Evolutionary conservation across 2,797 vertebrate species (phyloP).

Genomic region (Chrysocyon brachyurus): DNA sequence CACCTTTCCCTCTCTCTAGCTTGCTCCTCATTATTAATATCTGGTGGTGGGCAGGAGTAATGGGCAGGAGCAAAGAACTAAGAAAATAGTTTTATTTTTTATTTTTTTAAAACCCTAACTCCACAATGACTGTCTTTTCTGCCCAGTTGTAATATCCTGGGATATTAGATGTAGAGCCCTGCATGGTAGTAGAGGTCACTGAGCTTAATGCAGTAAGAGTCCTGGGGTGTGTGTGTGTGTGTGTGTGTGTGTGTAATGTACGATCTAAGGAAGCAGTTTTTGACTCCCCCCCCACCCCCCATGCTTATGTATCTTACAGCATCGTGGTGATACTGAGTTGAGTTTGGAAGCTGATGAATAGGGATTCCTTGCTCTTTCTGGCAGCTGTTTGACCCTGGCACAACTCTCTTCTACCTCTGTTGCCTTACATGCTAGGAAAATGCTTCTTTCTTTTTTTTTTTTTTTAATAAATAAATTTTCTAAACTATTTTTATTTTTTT

Average conservation of each 20-base stretch:
- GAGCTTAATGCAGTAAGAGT: neutral
- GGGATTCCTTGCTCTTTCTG: constrained; percentile 46
- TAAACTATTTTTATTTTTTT: no score
- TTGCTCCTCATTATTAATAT: neutral
- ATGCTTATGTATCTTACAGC: neutral
- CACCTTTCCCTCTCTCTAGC: neutral
- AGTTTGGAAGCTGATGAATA: constrained; percentile 22
- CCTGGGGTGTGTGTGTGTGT: neutral
- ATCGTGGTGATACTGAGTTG: neutral
- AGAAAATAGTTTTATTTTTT: neutral
- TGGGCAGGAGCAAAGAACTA: neutral
- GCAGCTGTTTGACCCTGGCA: constrained; percentile 8
- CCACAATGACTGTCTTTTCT: neutral
- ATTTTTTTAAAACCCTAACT: neutral
- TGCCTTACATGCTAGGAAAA: neutral
- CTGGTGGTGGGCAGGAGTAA: neutral
- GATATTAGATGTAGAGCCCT: neutral
- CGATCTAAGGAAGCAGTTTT: neutral
- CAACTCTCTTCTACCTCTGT: constrained; percentile 22
- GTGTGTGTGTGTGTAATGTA: neutral
- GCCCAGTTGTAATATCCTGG: neutral
- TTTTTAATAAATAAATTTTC: no score
- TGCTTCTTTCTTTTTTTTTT: no score
- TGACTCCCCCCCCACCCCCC: neutral
- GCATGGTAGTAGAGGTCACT: neutral